Evolutionary conservation across 2,797 vertebrate genomes (phyloP).

Genomic region (Anguilla marmorata): DNA sequence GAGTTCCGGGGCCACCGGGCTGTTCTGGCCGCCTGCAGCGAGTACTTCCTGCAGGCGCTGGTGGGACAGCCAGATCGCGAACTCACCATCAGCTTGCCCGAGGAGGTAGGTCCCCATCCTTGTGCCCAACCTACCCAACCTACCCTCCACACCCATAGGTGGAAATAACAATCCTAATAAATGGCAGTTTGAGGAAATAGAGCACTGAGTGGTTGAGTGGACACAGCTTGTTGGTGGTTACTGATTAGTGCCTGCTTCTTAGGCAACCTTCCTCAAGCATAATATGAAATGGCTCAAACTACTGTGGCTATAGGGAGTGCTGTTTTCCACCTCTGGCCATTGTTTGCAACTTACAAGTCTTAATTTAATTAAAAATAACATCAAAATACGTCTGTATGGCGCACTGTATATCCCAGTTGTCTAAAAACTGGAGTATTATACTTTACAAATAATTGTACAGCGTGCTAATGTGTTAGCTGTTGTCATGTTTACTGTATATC

Average conservation of each 20-base stretch:
- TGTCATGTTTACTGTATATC: too few relatives aligned
- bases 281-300: neutral
- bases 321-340: neutral
- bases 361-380: neutral
- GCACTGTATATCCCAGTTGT: too few relatives aligned
- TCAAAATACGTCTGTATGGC: neutral
- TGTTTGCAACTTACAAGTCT: neutral
- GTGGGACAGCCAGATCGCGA: constrained; percentile 81
- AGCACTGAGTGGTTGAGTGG: neutral
- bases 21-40: constrained; percentile 91
- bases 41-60: constrained; percentile 91
- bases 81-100: constrained; percentile 87
- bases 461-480: too few relatives aligned
- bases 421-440: too few relatives aligned
- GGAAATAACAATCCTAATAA: neutral
- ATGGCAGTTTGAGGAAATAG: neutral
- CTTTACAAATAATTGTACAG: too few relatives aligned
- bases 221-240: neutral
- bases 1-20: constrained; percentile 91
- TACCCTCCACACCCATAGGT: neutral
- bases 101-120: constrained; percentile 76
- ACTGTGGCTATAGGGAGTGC: neutral
- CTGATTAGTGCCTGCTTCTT: neutral
- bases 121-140: constrained; percentile 6
- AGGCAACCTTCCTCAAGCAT: neutral